A percentile compares a stretch with the other conserved stretches of the same genome.
Conservation (phyloP, 2,888 invertebrate species). For the Monoplex corrugatus region DNA sequence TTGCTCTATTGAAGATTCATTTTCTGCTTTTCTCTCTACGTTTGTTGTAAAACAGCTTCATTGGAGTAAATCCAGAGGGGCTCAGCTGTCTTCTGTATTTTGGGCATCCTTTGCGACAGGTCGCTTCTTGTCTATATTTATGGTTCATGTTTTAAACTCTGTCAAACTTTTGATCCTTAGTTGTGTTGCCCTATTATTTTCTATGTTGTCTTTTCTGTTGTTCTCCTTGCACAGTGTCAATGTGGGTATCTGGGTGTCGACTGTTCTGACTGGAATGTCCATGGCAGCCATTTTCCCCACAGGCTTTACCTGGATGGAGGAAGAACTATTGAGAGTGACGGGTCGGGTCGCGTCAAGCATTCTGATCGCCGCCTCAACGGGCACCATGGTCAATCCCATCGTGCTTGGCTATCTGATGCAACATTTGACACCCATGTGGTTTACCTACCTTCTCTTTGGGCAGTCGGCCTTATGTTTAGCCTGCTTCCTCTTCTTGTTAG, state of each 20-base stretch:
- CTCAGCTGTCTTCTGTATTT: constrained; percentile 78
- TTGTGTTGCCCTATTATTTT: constrained; percentile 47
- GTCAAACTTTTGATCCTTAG: constrained; percentile 58
- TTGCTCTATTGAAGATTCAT: constrained; percentile 80
- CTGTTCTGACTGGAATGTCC: constrained; percentile 75
- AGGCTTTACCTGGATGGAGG: constrained; percentile 80
- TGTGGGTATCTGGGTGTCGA: constrained; percentile 70
- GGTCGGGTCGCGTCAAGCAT: constrained; percentile 79
- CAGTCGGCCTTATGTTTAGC: constrained; percentile 65
- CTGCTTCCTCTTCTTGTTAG: constrained; percentile 62
- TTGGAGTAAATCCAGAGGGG: constrained; percentile 74
- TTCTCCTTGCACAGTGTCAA: constrained; percentile 60
- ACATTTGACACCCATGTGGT: constrained; percentile 72
- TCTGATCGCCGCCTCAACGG: constrained; percentile 78
- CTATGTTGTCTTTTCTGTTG: constrained; percentile 60
- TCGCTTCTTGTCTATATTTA: constrained; percentile 78
- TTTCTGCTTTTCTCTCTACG: constrained; percentile 78
- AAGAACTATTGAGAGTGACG: constrained; percentile 78
- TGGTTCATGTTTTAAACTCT: constrained; percentile 76
- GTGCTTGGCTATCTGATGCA: constrained; percentile 78
- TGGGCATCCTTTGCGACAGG: constrained; percentile 81
- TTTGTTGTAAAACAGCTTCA: constrained; percentile 76
- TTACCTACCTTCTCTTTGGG: constrained; percentile 75
- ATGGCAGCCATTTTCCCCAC: constrained; percentile 81
- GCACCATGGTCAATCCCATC: constrained; percentile 79